Evolutionary conservation across 2,797 vertebrate species (phyloP), one percentile per base, ranked within the genome.

Genomic region (Moxostoma hubbsi): DNA sequence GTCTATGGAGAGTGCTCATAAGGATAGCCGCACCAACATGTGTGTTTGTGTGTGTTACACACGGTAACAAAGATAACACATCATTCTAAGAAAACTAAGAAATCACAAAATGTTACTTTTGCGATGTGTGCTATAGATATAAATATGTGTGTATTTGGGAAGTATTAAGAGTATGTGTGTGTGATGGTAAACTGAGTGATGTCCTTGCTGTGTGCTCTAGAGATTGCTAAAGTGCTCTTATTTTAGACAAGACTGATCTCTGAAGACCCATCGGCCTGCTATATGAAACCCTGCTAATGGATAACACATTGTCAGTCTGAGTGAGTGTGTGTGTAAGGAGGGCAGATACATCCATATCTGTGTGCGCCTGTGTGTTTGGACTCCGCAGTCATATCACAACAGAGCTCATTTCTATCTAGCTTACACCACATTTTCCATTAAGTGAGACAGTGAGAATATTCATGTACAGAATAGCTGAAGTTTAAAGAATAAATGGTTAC

Each of bases 211-310:
- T 85, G 82, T 55, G 82, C 86, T 87, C 85, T 58, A 71, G 87
- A 89, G 88, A 88, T 86, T 82, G 79, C 73, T 87, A 84, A 88
- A 88, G 86, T 89, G 86, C 85, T 85, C 86, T 88, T 89, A 87
- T 89, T 89, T 89, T 88, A 88, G 87, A 84, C 82, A 81, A 81
- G 80, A 72, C 78, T 64, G 64, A 83, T 93, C 88, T 92, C 92
- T 90, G 90, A 84, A 82, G 92, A 91, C 88, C 88, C 89, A 88
- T 81, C 88, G 88, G 84, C 88, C 89, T 89, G 93, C 92, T 93
- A 93, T 92, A 90, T 90, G 93, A 94, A 92, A 92, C 90, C 90
- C 84, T 87, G 92, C 92, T 93, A 93, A 94, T 94, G 93, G 93
- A 89, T 84, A 78, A 73, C 72, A 75, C 59, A 73, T 67, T 75